Evolutionary conservation across 1,140 invertebrate species (phyloP).

Genomic region (Antheraea pernyi): DNA sequence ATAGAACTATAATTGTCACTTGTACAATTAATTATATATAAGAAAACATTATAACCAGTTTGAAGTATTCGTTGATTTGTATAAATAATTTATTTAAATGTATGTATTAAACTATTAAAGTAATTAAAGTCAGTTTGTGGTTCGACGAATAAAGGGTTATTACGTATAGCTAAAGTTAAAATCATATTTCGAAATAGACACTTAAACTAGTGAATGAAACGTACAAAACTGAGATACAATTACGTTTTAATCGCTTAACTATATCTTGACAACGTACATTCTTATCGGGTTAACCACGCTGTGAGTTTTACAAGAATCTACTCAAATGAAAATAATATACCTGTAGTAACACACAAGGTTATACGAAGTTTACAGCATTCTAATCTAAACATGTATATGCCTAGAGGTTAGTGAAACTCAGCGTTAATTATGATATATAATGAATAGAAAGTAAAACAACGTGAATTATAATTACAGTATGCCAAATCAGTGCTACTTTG

Average conservation of each 20-base stretch:
- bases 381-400: neutral
- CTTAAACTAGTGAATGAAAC: neutral
- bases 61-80: neutral
- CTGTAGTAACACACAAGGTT: neutral
- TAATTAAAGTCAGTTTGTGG: neutral
- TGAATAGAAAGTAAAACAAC: slow-evolving; percentile 1
- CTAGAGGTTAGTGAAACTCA: neutral
- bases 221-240: neutral
- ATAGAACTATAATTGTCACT: too few relatives aligned
- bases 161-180: neutral
- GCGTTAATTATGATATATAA: neutral
- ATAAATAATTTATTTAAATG: slow-evolving; percentile 1
- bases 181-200: neutral
- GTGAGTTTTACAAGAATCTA: too few relatives aligned
- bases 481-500: neutral
- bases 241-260: neutral
- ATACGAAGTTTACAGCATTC: neutral
- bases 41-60: neutral
- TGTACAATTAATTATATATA: neutral
- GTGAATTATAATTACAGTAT: slow-evolving; percentile 1
- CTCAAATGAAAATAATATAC: too few relatives aligned
- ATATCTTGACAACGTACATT: neutral
- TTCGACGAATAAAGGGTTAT: neutral
- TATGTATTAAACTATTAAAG: neutral
- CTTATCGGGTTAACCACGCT: neutral